Evolutionary conservation across 2,797 vertebrate species (phyloP).

Genomic region (Enteromius afrohamiltoni): DNA sequence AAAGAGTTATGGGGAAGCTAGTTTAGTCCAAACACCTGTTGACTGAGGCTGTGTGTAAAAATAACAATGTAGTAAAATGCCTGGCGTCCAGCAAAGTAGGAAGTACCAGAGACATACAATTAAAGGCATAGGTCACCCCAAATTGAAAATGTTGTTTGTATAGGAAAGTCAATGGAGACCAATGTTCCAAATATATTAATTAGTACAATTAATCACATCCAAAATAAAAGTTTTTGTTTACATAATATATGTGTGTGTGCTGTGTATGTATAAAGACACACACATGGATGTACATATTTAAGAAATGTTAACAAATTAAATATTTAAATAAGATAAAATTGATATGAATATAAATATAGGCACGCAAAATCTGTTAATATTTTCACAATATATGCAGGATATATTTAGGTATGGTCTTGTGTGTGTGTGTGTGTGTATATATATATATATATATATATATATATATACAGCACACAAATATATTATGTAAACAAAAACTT

Average conservation of each 20-base stretch:
- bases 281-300: background rate
- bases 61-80: conserved; percentile 1
- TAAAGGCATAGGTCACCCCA: background rate
- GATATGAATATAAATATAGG: background rate
- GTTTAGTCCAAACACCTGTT: conserved; percentile 16
- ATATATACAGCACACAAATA: no score
- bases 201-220: background rate
- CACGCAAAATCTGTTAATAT: background rate
- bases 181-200: no score
- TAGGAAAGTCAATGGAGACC: no score
- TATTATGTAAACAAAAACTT: background rate
- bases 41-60: background rate
- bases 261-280: background rate
- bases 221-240: background rate
- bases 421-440: background rate
- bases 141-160: background rate
- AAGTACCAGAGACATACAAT: background rate
- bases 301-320: background rate
- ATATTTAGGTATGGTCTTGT: no score
- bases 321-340: background rate
- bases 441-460: no score
- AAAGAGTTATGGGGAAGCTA: conserved; percentile 13
- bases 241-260: background rate
- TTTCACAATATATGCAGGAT: background rate
- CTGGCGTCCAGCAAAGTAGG: background rate